phyloP scores from a whole-genome alignment of 2,888 invertebrate genomes.

The Gastrophysa polygoni region DNA sequence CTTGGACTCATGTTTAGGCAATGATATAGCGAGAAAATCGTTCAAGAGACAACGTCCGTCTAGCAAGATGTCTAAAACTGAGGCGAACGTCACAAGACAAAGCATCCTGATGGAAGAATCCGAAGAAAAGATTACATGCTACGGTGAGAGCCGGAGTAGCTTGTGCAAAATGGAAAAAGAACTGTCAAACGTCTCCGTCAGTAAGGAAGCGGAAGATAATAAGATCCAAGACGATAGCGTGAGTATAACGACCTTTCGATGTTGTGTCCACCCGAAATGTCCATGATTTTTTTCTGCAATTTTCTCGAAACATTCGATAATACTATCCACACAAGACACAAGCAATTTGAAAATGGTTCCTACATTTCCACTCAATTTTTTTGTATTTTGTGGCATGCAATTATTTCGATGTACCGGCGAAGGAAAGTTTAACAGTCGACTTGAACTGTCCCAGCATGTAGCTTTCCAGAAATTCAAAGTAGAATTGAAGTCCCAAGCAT shows the following conservation, averaged over 20 bases:
- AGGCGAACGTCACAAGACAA: conserved; percentile 53
- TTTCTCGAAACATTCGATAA: too few species aligned
- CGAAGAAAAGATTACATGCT: conserved; percentile 43
- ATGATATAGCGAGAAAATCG: conserved; percentile 79
- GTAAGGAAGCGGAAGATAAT: conserved; percentile 29
- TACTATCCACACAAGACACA: too few species aligned
- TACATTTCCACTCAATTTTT: too few species aligned
- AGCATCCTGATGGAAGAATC: conserved; percentile 54
- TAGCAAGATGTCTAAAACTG: conserved; percentile 56
- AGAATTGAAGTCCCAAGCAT: neutral
- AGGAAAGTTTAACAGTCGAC: too few species aligned
- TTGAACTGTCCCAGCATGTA: neutral
- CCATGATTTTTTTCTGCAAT: too few species aligned
- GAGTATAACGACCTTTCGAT: conserved; percentile 26
- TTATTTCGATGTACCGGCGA: too few species aligned
- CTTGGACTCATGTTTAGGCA: conserved; percentile 52
- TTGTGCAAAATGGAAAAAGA: conserved; percentile 55
- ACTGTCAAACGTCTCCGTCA: conserved; percentile 48
- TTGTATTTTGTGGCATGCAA: too few species aligned
- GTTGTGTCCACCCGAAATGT: too few species aligned
- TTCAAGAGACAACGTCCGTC: conserved; percentile 63
- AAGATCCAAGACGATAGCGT: conserved; percentile 40
- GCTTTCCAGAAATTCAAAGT: neutral
- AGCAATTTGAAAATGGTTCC: too few species aligned
- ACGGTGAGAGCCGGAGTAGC: conserved; percentile 43